These are phyloP conservation scores for Periparus ater DNA, from an alignment of 2,797 vertebrate species.

Conservation along the genomic window DNA sequence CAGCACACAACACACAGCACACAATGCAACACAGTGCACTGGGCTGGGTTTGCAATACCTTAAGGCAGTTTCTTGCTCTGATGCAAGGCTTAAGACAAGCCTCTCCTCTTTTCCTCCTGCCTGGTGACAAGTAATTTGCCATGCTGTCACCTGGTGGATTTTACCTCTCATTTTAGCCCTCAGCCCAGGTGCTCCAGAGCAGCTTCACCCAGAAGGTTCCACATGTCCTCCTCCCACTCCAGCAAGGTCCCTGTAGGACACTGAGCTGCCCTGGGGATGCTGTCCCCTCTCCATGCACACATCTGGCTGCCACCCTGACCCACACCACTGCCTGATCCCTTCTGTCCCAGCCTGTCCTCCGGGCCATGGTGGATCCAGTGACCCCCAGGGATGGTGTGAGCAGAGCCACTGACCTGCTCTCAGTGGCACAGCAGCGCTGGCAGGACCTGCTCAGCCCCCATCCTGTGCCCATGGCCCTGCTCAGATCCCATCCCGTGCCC, in stretches of 20 bases:
- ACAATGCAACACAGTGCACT: rapidly evolving
- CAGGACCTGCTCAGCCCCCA: neutral
- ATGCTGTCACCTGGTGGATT: neutral
- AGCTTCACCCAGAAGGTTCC: neutral
- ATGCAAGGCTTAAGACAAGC: neutral
- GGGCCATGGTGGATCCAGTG: rapidly evolving
- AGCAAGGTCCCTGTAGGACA: neutral
- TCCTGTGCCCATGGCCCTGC: too few species aligned
- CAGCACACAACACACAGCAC: too few species aligned
- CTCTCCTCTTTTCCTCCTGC: neutral
- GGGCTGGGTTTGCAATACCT: neutral
- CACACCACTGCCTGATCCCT: rapidly evolving
- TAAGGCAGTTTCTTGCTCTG: neutral
- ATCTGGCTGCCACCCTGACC: neutral
- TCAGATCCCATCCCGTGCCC: too few species aligned
- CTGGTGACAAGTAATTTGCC: neutral
- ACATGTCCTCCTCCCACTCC: rapidly evolving
- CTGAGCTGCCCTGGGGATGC: neutral
- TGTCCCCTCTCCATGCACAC: neutral
- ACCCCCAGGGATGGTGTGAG: rapidly evolving
- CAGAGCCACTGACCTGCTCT: neutral
- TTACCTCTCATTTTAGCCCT: rapidly evolving
- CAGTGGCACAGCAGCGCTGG: rapidly evolving
- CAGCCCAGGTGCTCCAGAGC: neutral
- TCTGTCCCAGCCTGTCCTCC: neutral